Conservation (phyloP, 2,113 vertebrate species). For the Ochotona curzoniae region DNA sequence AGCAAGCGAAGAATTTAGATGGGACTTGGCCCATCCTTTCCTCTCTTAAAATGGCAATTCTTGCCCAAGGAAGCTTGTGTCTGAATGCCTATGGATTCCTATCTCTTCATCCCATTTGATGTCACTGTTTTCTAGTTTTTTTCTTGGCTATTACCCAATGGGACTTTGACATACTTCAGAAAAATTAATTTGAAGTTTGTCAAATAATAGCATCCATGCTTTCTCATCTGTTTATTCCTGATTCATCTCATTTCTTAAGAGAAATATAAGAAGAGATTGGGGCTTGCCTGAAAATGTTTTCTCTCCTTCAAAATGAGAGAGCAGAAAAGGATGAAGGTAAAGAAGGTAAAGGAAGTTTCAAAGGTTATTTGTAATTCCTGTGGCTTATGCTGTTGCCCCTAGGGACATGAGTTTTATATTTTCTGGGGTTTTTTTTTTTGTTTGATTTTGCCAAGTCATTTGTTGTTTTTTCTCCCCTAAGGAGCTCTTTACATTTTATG, state of each 20-base stretch:
- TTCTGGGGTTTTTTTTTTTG: neutral
- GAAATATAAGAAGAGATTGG: neutral
- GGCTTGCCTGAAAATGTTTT: neutral
- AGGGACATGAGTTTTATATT: neutral
- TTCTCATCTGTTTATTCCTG: neutral
- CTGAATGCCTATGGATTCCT: neutral
- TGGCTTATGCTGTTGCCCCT: neutral
- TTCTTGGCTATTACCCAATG: neutral
- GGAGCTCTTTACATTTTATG: neutral
- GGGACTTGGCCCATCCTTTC: neutral
- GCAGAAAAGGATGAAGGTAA: neutral
- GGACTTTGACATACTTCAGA: neutral
- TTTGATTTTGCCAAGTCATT: neutral
- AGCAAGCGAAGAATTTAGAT: neutral
- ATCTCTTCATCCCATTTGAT: neutral
- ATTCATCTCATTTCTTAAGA: neutral
- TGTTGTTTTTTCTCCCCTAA: neutral
- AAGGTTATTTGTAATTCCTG: neutral
- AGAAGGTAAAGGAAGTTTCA: neutral
- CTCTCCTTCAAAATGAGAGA: neutral
- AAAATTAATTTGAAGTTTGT: neutral
- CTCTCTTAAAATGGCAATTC: slow-evolving; percentile 13
- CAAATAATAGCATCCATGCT: neutral
- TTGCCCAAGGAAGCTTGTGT: slow-evolving; percentile 11
- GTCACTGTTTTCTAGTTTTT: slow-evolving; percentile 64